These are phyloP conservation scores for Lobophora halterata DNA, from an alignment of 2,888 invertebrate species.

Conservation along the genomic window DNA sequence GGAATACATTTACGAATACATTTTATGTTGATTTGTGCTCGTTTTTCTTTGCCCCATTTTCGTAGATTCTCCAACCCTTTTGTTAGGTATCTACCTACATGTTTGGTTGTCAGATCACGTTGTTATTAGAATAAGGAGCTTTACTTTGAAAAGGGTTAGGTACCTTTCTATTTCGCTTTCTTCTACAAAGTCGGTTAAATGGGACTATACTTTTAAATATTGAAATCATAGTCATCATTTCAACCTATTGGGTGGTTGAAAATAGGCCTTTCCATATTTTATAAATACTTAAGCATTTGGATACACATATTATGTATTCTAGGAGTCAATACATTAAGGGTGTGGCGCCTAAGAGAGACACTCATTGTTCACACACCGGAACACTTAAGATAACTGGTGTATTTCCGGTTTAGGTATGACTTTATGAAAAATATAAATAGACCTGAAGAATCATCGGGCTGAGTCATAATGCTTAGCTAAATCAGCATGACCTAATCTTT, in stretches of 20 bases:
- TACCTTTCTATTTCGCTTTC: conserved; percentile 7
- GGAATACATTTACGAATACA: too few species aligned
- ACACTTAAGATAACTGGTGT: conserved; percentile 3
- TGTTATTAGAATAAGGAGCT: conserved; percentile 19
- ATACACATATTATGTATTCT: conserved; percentile 1
- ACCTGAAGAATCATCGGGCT: conserved; percentile 8
- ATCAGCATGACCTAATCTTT: conserved; percentile 28
- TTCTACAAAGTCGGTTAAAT: too few species aligned
- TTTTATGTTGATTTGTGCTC: conserved; percentile 13
- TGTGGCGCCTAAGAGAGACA: not conserved
- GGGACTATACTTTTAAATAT: too few species aligned
- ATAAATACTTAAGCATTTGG: too few species aligned
- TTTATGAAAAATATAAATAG: conserved; percentile 5
- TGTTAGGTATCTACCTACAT: too few species aligned
- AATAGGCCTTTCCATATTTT: too few species aligned
- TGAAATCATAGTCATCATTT: too few species aligned
- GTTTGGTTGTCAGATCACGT: conserved; percentile 24
- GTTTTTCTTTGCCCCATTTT: conserved; percentile 14
- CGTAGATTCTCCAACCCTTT: conserved; percentile 13
- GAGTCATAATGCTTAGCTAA: conserved; percentile 6
- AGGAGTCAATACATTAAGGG: not conserved
- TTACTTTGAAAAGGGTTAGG: conserved; percentile 10
- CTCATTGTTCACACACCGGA: conserved; percentile 3
- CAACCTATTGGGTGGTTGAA: too few species aligned
- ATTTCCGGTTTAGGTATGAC: conserved; percentile 8